Conservation (phyloP, 2,113 vertebrate species). For the Mobula hypostoma region DNA sequence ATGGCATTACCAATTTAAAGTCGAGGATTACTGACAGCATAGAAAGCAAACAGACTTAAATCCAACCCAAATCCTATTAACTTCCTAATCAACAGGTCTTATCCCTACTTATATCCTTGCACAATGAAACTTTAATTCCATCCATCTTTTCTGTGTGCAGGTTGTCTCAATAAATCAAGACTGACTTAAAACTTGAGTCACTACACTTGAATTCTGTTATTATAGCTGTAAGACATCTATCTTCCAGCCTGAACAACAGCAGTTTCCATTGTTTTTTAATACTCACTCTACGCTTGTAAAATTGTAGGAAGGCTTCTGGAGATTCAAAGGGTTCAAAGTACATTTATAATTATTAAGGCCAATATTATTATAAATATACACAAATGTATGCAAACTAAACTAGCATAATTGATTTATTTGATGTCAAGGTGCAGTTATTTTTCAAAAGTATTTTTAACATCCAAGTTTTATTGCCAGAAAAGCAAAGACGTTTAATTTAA, state of each 20-base stretch:
- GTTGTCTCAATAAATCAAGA: too few species aligned
- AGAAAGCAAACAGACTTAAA: background rate
- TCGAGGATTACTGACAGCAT: background rate
- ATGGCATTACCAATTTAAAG: background rate
- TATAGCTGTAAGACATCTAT: background rate
- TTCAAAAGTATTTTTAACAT: background rate
- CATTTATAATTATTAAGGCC: too few species aligned
- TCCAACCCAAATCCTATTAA: background rate
- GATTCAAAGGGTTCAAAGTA: too few species aligned
- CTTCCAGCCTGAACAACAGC: background rate
- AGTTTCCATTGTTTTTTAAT: background rate
- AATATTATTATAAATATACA: too few species aligned
- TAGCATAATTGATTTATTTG: background rate
- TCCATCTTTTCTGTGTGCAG: too few species aligned
- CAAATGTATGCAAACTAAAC: too few species aligned
- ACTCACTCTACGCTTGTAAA: background rate
- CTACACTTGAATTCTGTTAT: too few species aligned
- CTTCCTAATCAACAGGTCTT: background rate
- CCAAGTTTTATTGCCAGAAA: background rate
- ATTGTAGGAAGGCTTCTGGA: too few species aligned
- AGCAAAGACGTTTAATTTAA: background rate
- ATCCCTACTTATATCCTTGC: background rate
- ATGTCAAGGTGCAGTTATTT: background rate
- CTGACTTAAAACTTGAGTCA: too few species aligned
- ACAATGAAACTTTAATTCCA: too few species aligned